A percentile compares a stretch with the other conserved stretches of the same genome.
Evolutionary conservation across 2,888 invertebrate genomes (phyloP).

Genomic region (Melinopterus prodromus): DNA sequence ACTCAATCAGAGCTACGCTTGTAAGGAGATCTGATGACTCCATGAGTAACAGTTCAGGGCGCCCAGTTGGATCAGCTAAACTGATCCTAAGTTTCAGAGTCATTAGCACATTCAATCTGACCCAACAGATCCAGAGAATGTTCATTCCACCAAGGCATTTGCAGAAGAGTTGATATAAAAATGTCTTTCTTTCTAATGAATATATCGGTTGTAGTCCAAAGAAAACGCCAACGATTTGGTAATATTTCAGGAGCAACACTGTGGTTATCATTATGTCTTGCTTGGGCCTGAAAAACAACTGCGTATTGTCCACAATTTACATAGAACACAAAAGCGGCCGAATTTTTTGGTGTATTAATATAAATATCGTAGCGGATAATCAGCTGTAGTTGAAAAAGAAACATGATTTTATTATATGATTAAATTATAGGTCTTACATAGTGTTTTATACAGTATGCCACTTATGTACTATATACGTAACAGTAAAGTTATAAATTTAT

Average conservation of each 20-base stretch:
- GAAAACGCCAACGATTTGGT: neutral
- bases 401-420: too few relatives aligned
- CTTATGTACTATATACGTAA: too few relatives aligned
- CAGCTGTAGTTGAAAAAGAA: too few relatives aligned
- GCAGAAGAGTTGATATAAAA: neutral
- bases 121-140: neutral
- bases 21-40: neutral
- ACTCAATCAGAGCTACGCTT: neutral
- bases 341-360: too few relatives aligned
- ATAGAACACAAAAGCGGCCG: too few relatives aligned
- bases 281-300: too few relatives aligned
- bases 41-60: neutral
- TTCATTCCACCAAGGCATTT: neutral
- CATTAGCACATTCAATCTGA: neutral
- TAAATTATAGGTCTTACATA: too few relatives aligned
- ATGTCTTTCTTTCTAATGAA: neutral
- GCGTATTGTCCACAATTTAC: too few relatives aligned
- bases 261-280: neutral
- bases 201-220: neutral
- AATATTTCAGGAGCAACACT: neutral
- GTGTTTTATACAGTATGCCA: too few relatives aligned
- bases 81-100: neutral
- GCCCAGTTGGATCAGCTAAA: too few relatives aligned
- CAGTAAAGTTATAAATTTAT: too few relatives aligned
- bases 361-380: too few relatives aligned